Percentiles rank a stretch among this genome's conserved stretches.
These are phyloP conservation scores for Syrrhaptes paradoxus DNA, from an alignment of 2,113 vertebrate species.

Conservation along the genomic window DNA sequence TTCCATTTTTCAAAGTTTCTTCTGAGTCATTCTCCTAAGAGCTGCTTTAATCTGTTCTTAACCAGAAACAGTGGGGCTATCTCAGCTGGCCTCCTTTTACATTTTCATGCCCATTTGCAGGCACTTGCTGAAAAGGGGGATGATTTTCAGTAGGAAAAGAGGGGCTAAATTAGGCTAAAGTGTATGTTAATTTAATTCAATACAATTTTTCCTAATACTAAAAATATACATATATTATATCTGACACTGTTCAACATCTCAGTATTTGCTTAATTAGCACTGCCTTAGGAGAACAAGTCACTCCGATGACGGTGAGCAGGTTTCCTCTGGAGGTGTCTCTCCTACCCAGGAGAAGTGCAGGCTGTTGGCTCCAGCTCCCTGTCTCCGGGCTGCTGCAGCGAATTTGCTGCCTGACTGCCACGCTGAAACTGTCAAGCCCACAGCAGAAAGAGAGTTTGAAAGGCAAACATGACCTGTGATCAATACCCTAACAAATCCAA, in stretches of 20 bases:
- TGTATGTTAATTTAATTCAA: background rate
- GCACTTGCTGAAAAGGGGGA: background rate
- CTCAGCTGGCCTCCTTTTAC: constrained; percentile 28
- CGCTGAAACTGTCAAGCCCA: constrained; percentile 71
- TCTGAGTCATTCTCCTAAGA: constrained; percentile 26
- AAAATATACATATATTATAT: background rate
- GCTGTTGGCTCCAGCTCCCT: constrained; percentile 11
- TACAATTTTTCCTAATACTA: background rate
- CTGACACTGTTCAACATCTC: background rate
- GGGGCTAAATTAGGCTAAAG: constrained; percentile 11
- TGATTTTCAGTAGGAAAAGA: background rate
- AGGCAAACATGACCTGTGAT: constrained; percentile 81
- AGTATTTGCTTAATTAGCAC: background rate
- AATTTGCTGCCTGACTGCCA: constrained; percentile 66
- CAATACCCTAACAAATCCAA: constrained; percentile 86
- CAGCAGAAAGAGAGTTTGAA: constrained; percentile 74
- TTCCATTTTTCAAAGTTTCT: constrained; percentile 43
- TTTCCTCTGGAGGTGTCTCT: background rate
- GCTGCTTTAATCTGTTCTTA: constrained; percentile 35
- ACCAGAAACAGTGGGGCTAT: background rate
- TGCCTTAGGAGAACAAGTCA: background rate
- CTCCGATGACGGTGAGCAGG: background rate
- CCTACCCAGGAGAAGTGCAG: background rate
- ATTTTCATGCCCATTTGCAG: background rate
- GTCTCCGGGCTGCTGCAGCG: constrained; percentile 18